Evolutionary conservation across 2,113 vertebrate genomes (phyloP).

Genomic region (Tragelaphus strepsiceros): DNA sequence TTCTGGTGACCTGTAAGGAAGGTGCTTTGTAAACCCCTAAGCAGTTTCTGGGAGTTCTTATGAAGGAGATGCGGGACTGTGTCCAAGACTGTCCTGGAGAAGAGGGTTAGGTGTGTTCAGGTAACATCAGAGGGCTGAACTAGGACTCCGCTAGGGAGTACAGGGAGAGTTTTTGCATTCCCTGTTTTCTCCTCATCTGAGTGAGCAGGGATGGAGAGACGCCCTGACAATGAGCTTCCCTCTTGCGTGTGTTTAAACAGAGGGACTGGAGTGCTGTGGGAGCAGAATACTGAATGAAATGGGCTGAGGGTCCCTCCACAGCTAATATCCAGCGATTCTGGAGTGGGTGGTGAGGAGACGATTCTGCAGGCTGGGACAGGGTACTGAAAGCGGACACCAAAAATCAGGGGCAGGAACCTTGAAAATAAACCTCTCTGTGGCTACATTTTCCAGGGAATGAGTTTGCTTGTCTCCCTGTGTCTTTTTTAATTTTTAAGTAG

Average conservation of each 20-base stretch:
- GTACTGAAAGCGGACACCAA: neutral
- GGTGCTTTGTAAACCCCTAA: neutral
- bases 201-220: neutral
- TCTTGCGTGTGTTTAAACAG: neutral
- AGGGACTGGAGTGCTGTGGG: neutral
- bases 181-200: neutral
- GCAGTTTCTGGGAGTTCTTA: neutral
- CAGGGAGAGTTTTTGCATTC: neutral
- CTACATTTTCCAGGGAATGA: neutral
- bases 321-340: neutral
- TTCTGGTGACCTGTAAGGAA: neutral
- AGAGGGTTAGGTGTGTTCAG: neutral
- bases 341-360: neutral
- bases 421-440: neutral
- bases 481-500: neutral
- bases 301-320: neutral
- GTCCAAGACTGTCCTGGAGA: neutral
- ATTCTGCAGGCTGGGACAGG: neutral
- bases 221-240: neutral
- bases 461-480: neutral
- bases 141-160: neutral
- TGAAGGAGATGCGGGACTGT: neutral
- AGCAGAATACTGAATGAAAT: neutral
- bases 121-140: neutral
- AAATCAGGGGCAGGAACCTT: neutral